These are phyloP conservation scores for Poeciliopsis prolifica DNA, from an alignment of 2,113 vertebrate species.

Conservation along the genomic window DNA sequence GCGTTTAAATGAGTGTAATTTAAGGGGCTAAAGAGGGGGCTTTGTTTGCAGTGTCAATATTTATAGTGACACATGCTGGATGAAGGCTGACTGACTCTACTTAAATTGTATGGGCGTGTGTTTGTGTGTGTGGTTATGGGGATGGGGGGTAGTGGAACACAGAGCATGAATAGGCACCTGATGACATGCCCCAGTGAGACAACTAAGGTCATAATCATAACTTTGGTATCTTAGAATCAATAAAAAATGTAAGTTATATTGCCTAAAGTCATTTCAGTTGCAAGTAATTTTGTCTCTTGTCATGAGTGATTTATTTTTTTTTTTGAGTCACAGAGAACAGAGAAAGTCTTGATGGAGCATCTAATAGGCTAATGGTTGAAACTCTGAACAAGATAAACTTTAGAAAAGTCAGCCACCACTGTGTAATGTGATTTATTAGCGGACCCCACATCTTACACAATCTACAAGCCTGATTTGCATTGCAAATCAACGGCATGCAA, in stretches of 20 bases:
- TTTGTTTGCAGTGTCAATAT: conserved; percentile 80
- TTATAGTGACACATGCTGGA: conserved; percentile 71
- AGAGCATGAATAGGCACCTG: conserved; percentile 38
- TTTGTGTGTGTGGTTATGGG: conserved; percentile 33
- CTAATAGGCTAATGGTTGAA: background rate
- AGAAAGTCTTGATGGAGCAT: background rate
- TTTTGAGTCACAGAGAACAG: background rate
- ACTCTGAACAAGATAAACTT: conserved; percentile 22
- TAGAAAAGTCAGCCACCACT: conserved; percentile 5
- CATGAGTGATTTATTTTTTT: no score
- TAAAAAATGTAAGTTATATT: background rate
- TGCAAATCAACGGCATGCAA: conserved; percentile 70
- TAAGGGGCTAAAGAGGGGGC: conserved; percentile 54
- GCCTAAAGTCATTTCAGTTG: background rate
- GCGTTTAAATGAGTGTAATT: conserved; percentile 54
- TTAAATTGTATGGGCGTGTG: conserved; percentile 35
- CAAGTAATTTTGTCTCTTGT: background rate
- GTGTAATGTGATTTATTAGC: conserved; percentile 27
- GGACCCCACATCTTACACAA: conserved; percentile 21
- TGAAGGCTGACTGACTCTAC: conserved; percentile 62
- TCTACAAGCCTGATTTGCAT: conserved; percentile 56
- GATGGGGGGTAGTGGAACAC: conserved; percentile 11
- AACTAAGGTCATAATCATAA: conserved; percentile 24
- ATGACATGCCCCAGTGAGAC: conserved; percentile 34
- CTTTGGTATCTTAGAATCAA: background rate